Evolutionary conservation across 1,140 invertebrate genomes (phyloP).

Genomic region (Octopus sinensis): DNA sequence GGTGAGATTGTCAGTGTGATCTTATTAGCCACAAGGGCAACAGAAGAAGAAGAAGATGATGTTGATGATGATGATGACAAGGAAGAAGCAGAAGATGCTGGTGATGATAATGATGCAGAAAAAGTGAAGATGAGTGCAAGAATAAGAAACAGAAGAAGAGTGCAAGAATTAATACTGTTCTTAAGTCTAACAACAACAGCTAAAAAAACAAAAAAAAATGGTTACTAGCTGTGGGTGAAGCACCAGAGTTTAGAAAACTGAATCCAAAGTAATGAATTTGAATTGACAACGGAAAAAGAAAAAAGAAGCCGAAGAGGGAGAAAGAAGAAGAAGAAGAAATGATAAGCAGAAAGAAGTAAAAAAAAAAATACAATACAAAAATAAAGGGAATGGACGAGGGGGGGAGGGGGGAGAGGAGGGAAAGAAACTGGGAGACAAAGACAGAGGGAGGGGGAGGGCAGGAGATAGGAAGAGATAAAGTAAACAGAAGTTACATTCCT

Average conservation of each 20-base stretch:
- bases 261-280: no score
- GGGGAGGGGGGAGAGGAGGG: neutral
- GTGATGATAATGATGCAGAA: no score
- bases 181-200: no score
- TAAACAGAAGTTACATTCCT: neutral
- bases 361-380: neutral
- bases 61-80: neutral
- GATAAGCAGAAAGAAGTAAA: neutral
- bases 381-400: neutral
- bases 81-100: neutral
- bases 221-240: no score
- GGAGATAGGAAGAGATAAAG: neutral
- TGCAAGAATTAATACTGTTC: no score
- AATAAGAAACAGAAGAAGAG: no score
- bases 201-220: no score
- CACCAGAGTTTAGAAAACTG: no score
- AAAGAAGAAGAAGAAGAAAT: neutral
- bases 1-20: no score
- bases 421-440: neutral
- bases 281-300: neutral
- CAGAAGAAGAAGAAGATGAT: neutral
- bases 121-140: no score
- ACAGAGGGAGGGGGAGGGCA: neutral
- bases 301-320: neutral
- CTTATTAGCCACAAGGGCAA: no score